These are phyloP conservation scores for Furcifer pardalis DNA, from an alignment of 2,797 vertebrate species.

Conservation along the genomic window DNA sequence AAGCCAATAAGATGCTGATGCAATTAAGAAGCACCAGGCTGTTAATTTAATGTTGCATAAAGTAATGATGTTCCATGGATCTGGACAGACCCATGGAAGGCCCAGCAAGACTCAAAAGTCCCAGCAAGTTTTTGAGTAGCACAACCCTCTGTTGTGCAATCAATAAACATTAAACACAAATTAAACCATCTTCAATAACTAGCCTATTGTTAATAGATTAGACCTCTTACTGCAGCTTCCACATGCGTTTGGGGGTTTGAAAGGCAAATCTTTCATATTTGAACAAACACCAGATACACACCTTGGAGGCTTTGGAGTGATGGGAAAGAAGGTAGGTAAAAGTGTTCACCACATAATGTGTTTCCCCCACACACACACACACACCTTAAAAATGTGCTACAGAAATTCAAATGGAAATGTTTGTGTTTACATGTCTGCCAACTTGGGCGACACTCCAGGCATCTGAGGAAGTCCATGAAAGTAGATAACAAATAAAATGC, in stretches of 20 bases:
- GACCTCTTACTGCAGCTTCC: not conserved
- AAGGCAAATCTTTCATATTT: not conserved
- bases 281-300: not conserved
- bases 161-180: constrained; percentile 15
- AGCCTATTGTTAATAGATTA: not conserved
- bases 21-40: constrained; percentile 17
- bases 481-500: too few relatives aligned
- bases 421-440: too few relatives aligned
- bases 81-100: not conserved
- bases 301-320: not conserved
- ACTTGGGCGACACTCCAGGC: too few relatives aligned
- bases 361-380: too few relatives aligned
- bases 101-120: not conserved
- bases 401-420: too few relatives aligned
- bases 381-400: not conserved
- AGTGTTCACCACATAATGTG: too few relatives aligned
- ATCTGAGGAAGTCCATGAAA: too few relatives aligned
- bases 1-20: constrained; percentile 15
- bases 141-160: constrained; percentile 2
- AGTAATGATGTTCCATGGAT: not conserved
- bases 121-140: accelerated
- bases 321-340: not conserved
- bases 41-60: constrained; percentile 32
- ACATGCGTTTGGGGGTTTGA: not conserved
- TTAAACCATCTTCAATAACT: constrained; percentile 21